phyloP scores from a whole-genome alignment of 2,888 invertebrate species.

The Ormyrus labotus region DNA sequence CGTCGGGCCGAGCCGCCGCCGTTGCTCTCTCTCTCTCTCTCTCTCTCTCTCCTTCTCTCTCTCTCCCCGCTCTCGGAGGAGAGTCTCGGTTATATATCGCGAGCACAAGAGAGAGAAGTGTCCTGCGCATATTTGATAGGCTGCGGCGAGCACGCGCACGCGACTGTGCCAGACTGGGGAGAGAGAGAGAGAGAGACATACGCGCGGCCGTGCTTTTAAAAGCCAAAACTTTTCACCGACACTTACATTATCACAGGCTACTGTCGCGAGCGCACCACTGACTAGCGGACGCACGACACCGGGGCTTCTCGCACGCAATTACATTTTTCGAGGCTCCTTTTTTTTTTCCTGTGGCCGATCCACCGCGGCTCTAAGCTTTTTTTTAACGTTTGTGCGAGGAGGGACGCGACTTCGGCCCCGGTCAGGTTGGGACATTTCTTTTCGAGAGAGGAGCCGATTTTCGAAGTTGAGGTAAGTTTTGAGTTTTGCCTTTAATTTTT shows the following conservation, averaged over 20 bases:
- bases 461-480: too few relatives aligned
- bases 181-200: background rate
- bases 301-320: too few relatives aligned
- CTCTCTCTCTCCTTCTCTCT: slow-evolving; percentile 7
- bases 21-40: background rate
- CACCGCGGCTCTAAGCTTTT: too few relatives aligned
- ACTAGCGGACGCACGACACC: background rate
- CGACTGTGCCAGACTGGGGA: slow-evolving; percentile 15
- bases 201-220: background rate
- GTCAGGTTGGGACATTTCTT: too few relatives aligned
- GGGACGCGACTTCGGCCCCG: too few relatives aligned
- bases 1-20: slow-evolving; percentile 11
- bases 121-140: slow-evolving; percentile 32
- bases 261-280: background rate
- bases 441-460: too few relatives aligned
- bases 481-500: too few relatives aligned
- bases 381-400: too few relatives aligned
- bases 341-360: too few relatives aligned
- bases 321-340: too few relatives aligned
- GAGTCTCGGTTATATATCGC: background rate
- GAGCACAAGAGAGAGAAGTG: slow-evolving; percentile 11
- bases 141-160: slow-evolving; percentile 13
- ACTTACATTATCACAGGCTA: too few relatives aligned
- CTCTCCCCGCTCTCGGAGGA: slow-evolving; percentile 19
- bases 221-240: background rate